Evolutionary conservation across 2,888 invertebrate species (phyloP).

Genomic region (Cataglyphis livida): DNA sequence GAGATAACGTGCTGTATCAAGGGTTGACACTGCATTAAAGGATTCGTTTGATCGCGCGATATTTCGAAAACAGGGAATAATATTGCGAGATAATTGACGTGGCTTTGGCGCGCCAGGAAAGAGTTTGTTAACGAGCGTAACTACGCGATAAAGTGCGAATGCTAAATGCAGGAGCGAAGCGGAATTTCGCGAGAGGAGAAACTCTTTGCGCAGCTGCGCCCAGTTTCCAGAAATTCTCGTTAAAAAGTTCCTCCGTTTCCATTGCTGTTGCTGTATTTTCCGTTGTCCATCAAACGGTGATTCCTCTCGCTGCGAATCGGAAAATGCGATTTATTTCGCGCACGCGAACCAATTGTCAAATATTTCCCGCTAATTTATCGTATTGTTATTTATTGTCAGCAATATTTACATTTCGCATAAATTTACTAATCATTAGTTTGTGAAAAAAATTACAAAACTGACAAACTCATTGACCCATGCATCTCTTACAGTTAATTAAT

Average conservation of each 20-base stretch:
- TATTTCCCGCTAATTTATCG: conserved; percentile 49
- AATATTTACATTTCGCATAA: conserved; percentile 32
- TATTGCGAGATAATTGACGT: conserved; percentile 29
- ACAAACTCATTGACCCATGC: background rate
- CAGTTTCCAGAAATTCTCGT: conserved; percentile 70
- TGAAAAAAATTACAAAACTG: conserved; percentile 25
- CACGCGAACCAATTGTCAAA: conserved; percentile 36
- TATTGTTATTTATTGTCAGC: conserved; percentile 37
- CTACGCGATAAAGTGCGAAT: conserved; percentile 61
- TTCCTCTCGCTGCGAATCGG: conserved; percentile 10
- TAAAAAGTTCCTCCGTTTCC: conserved; percentile 65
- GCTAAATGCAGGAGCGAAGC: conserved; percentile 61
- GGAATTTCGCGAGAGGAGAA: conserved; percentile 60
- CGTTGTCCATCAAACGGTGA: conserved; percentile 49
- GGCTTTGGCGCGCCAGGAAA: conserved; percentile 5
- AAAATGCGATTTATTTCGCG: conserved; percentile 42
- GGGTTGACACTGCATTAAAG: background rate
- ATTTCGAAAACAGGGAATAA: conserved; percentile 1
- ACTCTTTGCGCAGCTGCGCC: conserved; percentile 63
- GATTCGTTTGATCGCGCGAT: background rate
- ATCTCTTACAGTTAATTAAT: conserved; percentile 30
- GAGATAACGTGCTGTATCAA: background rate
- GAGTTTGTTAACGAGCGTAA: conserved; percentile 70
- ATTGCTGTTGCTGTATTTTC: conserved; percentile 59
- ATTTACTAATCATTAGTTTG: conserved; percentile 44